phyloP scores from a whole-genome alignment of 1,140 invertebrate species.

The Diachasmimorpha longicaudata region DNA sequence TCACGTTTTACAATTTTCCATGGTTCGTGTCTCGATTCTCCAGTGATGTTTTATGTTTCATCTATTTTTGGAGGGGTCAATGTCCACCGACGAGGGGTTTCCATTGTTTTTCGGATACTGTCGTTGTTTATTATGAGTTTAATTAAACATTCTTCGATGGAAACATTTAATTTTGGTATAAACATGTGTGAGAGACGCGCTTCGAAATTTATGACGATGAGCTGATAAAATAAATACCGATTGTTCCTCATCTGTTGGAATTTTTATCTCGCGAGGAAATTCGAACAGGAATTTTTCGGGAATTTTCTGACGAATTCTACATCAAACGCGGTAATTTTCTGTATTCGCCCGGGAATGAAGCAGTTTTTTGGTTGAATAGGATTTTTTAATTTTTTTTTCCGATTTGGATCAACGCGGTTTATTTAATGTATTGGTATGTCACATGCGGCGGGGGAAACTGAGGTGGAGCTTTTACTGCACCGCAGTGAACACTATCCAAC shows the following conservation, averaged over 20 bases:
- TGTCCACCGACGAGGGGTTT: not conserved
- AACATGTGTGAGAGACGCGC: not conserved
- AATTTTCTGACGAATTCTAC: no score
- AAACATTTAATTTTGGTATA: not conserved
- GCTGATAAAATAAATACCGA: not conserved
- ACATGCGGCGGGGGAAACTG: no score
- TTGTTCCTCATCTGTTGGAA: not conserved
- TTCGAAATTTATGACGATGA: not conserved
- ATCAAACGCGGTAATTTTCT: no score
- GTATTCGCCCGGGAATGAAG: no score
- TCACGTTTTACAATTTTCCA: constrained; percentile 52
- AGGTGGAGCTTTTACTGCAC: no score
- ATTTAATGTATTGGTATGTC: no score
- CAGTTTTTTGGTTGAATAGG: no score
- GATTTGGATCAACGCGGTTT: no score
- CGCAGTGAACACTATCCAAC: no score
- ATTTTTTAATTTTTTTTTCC: no score
- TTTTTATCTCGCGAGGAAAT: not conserved
- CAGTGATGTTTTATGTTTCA: constrained; percentile 2
- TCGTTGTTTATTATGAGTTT: not conserved
- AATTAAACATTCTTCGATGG: not conserved
- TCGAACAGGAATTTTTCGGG: no score
- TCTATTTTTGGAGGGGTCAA: not conserved
- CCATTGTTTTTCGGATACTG: not conserved
- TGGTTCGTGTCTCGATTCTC: constrained; percentile 12